These are phyloP conservation scores for Syrmaticus mikado DNA, from an alignment of 2,113 vertebrate genomes.

Conservation along the genomic window DNA sequence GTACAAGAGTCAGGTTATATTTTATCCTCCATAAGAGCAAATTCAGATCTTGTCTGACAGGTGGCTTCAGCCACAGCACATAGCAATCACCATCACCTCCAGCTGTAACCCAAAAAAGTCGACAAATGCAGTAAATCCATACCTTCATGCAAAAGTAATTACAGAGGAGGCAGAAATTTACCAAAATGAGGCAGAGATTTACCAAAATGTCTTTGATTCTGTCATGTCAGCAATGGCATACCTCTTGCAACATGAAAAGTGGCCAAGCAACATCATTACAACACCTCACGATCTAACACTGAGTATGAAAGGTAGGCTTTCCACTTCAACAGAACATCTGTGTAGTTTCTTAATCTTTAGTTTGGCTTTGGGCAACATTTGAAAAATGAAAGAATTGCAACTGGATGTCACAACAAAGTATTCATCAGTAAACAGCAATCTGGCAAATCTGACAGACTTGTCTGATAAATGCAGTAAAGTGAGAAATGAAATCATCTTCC, in stretches of 20 bases:
- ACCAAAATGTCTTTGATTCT: neutral
- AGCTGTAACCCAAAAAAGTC: neutral
- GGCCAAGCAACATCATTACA: neutral
- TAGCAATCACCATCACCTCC: neutral
- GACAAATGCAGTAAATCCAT: neutral
- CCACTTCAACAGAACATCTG: neutral
- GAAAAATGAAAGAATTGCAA: slow-evolving; percentile 19
- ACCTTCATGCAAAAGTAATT: neutral
- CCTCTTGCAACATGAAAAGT: neutral
- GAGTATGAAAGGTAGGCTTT: neutral
- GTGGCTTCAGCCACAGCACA: neutral
- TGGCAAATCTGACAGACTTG: neutral
- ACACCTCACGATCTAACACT: neutral
- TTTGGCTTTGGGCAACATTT: neutral
- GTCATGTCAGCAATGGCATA: neutral
- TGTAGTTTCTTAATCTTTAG: neutral
- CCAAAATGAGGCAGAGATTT: neutral
- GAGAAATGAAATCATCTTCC: neutral
- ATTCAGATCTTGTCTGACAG: neutral
- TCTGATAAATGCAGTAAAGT: neutral
- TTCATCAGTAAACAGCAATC: neutral
- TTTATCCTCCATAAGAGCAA: neutral
- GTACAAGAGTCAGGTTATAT: fast-evolving
- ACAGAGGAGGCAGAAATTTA: neutral
- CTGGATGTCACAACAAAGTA: neutral